These are phyloP conservation scores for Pangasius larnaudii DNA, from an alignment of 2,797 vertebrate genomes.

Conservation along the genomic window DNA sequence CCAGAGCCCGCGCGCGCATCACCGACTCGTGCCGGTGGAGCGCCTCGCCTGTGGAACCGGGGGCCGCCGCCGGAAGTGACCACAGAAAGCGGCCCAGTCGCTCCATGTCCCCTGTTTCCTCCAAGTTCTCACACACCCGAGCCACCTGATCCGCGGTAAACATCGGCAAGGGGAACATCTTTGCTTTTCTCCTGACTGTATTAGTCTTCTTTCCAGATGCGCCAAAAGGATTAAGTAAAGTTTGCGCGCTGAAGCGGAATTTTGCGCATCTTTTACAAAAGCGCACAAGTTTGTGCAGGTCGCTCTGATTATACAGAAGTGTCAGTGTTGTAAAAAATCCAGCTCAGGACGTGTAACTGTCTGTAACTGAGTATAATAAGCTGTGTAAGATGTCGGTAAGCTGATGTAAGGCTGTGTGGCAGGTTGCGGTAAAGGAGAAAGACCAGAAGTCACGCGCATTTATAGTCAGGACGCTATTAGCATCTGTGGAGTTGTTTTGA, in stretches of 20 bases:
- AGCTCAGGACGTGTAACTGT: background rate
- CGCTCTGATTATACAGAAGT: background rate
- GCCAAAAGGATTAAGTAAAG: background rate
- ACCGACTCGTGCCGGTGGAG: constrained; percentile 81
- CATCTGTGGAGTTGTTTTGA: constrained; percentile 81
- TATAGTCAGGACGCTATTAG: constrained; percentile 80
- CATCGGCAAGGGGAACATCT: constrained; percentile 81
- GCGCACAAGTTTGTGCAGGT: background rate
- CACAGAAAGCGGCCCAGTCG: constrained; percentile 81
- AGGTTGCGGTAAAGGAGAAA: constrained; percentile 68
- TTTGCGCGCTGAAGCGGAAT: constrained; percentile 5
- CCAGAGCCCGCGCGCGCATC: constrained; percentile 79
- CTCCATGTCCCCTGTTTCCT: constrained; percentile 83
- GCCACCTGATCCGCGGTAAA: constrained; percentile 84
- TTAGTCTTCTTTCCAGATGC: background rate
- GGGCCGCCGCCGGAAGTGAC: constrained; percentile 80
- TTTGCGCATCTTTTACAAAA: constrained; percentile 24
- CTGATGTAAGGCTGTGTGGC: constrained; percentile 2
- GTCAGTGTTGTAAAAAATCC: background rate
- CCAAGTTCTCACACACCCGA: constrained; percentile 81
- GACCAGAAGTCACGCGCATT: constrained; percentile 74
- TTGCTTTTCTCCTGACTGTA: background rate
- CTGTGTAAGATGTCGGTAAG: background rate
- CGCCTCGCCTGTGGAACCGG: constrained; percentile 74
- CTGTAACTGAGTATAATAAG: background rate